Base-by-base conservation (phyloP, 2,113 vertebrate genomes). In the Butastur rufipennis region DNA sequence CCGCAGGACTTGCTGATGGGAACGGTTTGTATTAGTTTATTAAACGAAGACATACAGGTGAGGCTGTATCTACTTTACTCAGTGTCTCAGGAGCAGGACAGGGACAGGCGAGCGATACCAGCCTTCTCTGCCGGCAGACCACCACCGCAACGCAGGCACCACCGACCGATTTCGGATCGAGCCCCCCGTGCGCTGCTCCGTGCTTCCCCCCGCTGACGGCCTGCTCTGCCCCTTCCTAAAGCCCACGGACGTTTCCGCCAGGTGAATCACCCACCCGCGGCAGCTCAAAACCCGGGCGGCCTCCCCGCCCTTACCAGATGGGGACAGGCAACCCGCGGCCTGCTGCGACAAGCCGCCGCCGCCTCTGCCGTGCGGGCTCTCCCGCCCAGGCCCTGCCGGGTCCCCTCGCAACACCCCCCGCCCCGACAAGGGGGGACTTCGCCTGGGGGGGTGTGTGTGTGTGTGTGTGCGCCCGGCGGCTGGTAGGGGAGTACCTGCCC, bases 151-250 rank as follows among this genome's bases (percentile, higher is more conserved):
- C 32, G n/a, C 14, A 11, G 6, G 0, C 22, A 29, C 27, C 23
- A 4, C 0, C 0, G 0, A 5, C 26, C 0, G 6, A 3, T 20
- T 68, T 19, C 2, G 31, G 29, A 4, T 10, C 6, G 9, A 38
- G 68, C 72, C n/a, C 16, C 16, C 21, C 4, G 2, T 2, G 14
- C 7, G 27, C 72, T 38, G 31, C 23, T 34, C 36, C 16, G 8
- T 11, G 15, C 31, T 19, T 34, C 52, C 15, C 42, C 21, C 29
- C n/a, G 7, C 36, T 3, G 9, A 27, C 29, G 43, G 32, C 22
- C 23, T 4, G 8, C 42, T 38, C 38, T 53, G 20, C 18, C 29
- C 32, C 56, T 23, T 78, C 74, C 48, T 16, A 16, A 22, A 55
- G 29, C 32, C 45, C 55, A 22, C 9, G 4, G 14, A 5, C 1